These are phyloP conservation scores for Desoria tigrina DNA, from an alignment of 2,888 invertebrate genomes.

Conservation along the genomic window DNA sequence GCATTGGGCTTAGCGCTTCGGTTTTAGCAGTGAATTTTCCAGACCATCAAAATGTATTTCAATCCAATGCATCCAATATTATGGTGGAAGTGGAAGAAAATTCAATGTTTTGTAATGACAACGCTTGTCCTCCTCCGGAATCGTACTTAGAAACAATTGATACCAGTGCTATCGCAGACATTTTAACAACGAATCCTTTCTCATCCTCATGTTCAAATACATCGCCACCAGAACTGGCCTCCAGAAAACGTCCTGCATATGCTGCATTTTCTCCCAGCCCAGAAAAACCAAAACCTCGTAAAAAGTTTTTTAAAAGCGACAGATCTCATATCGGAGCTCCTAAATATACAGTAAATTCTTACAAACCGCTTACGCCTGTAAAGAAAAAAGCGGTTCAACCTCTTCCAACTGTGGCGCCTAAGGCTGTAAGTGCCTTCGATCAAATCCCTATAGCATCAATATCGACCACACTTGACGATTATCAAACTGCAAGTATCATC, in stretches of 20 bases:
- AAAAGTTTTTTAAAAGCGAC: conserved; percentile 45
- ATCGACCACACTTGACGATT: too few relatives aligned
- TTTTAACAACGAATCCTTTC: conserved; percentile 10
- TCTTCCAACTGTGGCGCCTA: too few relatives aligned
- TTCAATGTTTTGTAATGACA: conserved; percentile 5
- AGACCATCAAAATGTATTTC: too few relatives aligned
- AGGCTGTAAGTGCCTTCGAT: too few relatives aligned
- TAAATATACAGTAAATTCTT: conserved; percentile 13
- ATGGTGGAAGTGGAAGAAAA: too few relatives aligned
- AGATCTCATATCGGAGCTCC: conserved; percentile 10
- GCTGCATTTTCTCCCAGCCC: conserved; percentile 47
- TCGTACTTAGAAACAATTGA: conserved; percentile 12
- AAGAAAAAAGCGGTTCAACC: conserved; percentile 13
- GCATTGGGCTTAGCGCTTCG: conserved; percentile 18
- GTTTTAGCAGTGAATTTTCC: not conserved
- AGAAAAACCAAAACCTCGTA: conserved; percentile 32
- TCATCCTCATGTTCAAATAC: conserved; percentile 6
- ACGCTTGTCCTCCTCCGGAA: conserved; percentile 18
- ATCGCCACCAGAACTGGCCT: not conserved
- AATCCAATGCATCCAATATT: too few relatives aligned
- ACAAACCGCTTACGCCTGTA: conserved; percentile 29
- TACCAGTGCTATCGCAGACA: conserved; percentile 13
- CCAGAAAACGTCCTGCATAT: conserved; percentile 27
- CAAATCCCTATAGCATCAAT: too few relatives aligned
- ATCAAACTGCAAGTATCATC: too few relatives aligned